Evolutionary conservation across 2,888 invertebrate genomes (phyloP).

Genomic region (Scelioninae gen. 2): DNA sequence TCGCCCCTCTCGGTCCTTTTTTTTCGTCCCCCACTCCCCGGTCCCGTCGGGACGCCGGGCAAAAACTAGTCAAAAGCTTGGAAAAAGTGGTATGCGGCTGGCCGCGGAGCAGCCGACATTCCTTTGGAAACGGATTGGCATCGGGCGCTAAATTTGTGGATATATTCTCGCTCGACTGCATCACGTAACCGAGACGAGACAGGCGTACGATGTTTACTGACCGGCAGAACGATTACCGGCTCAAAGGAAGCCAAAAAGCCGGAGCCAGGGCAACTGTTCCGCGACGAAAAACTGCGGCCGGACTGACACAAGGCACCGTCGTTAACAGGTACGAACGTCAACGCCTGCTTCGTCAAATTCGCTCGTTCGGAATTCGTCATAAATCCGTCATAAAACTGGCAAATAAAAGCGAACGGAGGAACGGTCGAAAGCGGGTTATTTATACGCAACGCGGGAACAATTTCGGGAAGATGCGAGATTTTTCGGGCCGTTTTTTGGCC

Average conservation of each 20-base stretch:
- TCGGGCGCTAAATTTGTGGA: constrained; percentile 40
- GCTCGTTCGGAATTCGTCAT: constrained; percentile 31
- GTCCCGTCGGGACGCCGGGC: not conserved
- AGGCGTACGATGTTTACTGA: constrained; percentile 26
- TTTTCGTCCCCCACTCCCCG: no score
- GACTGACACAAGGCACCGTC: constrained; percentile 17
- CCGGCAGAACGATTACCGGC: constrained; percentile 33
- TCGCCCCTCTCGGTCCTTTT: no score
- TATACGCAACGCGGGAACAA: constrained; percentile 19
- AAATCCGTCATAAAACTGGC: constrained; percentile 37
- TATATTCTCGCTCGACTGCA: constrained; percentile 33
- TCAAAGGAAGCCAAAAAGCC: constrained; percentile 33
- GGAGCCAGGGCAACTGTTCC: constrained; percentile 24
- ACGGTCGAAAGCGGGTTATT: constrained; percentile 28
- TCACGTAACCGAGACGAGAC: constrained; percentile 33
- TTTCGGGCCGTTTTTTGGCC: no score
- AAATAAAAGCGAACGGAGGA: constrained; percentile 20
- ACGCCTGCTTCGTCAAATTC: constrained; percentile 37
- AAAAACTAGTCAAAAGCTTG: constrained; percentile 35
- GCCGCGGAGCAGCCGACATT: constrained; percentile 27
- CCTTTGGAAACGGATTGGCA: constrained; percentile 37
- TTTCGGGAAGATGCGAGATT: constrained; percentile 30
- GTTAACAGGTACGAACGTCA: constrained; percentile 46
- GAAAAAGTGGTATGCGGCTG: constrained; percentile 38
- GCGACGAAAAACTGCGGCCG: constrained; percentile 35